phyloP scores from a whole-genome alignment of 2,888 invertebrate genomes.

The Aporophyla nigra region DNA sequence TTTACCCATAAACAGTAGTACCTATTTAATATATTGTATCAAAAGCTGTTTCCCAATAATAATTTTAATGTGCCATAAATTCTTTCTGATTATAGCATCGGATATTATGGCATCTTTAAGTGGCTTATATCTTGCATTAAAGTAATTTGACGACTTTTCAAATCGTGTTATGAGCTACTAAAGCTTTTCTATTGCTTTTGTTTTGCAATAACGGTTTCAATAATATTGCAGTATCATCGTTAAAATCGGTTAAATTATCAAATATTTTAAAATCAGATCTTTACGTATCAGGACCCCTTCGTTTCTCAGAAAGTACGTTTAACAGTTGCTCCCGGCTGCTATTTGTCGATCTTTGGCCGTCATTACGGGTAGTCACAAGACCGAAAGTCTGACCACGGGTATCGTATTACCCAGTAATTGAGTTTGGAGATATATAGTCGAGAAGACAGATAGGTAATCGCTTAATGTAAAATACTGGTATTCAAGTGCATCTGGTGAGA shows the following conservation, averaged over 20 bases:
- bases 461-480: too few species aligned
- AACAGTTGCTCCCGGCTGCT: too few species aligned
- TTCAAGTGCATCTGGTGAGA: too few species aligned
- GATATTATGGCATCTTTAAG: slow-evolving; percentile 19
- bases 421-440: too few species aligned
- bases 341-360: too few species aligned
- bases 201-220: slow-evolving; percentile 1
- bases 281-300: too few species aligned
- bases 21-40: not conserved
- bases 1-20: not conserved
- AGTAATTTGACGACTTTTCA: slow-evolving; percentile 14
- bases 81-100: slow-evolving; percentile 3
- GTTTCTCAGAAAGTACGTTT: too few species aligned
- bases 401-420: too few species aligned
- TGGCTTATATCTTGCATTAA: slow-evolving; percentile 26
- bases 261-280: not conserved
- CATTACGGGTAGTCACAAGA: too few species aligned
- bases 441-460: too few species aligned
- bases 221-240: not conserved
- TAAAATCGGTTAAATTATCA: not conserved
- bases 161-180: slow-evolving; percentile 25
- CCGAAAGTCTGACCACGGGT: too few species aligned
- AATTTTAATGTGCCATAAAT: slow-evolving; percentile 3
- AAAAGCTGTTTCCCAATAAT: not conserved
- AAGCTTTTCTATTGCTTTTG: slow-evolving; percentile 1